Percentiles rank a stretch among this genome's conserved stretches.
Conservation (phyloP, 2,888 invertebrate genomes). For the Pristionchus fissidentatus region DNA sequence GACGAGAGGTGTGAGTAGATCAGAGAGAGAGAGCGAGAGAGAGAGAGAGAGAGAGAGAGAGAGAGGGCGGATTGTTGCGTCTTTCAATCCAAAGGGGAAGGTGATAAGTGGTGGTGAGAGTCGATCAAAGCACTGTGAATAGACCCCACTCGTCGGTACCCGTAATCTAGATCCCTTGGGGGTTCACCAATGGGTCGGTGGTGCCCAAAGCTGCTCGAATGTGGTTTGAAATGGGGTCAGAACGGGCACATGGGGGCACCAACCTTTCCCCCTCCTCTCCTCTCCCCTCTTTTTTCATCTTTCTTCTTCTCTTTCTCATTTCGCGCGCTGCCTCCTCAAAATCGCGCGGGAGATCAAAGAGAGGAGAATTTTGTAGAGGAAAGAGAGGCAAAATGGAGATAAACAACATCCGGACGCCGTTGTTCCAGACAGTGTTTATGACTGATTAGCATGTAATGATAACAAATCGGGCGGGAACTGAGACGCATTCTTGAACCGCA, state of each 20-base stretch:
- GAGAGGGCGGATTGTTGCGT: neutral
- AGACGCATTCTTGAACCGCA: neutral
- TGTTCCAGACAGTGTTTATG: constrained; percentile 1
- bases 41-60: neutral
- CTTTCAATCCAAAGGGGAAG: constrained; percentile 6
- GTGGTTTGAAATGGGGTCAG: constrained; percentile 11
- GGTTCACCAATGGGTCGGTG: too few relatives aligned
- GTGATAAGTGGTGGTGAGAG: too few relatives aligned
- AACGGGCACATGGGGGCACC: neutral
- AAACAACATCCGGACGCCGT: neutral
- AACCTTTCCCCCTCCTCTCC: neutral
- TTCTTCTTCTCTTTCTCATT: constrained; percentile 22
- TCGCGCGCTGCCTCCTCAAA: neutral
- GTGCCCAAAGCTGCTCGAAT: neutral
- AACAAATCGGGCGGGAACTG: neutral
- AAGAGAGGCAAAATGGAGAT: neutral
- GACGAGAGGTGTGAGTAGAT: too few relatives aligned
- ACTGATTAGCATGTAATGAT: neutral
- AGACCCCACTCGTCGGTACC: too few relatives aligned
- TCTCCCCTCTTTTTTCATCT: neutral
- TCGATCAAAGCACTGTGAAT: neutral
- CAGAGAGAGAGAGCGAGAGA: neutral
- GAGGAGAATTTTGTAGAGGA: neutral
- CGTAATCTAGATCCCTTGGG: too few relatives aligned
- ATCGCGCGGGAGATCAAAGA: constrained; percentile 2